Conservation (phyloP, 2,113 vertebrate species). For the Urocolius indicus region DNA sequence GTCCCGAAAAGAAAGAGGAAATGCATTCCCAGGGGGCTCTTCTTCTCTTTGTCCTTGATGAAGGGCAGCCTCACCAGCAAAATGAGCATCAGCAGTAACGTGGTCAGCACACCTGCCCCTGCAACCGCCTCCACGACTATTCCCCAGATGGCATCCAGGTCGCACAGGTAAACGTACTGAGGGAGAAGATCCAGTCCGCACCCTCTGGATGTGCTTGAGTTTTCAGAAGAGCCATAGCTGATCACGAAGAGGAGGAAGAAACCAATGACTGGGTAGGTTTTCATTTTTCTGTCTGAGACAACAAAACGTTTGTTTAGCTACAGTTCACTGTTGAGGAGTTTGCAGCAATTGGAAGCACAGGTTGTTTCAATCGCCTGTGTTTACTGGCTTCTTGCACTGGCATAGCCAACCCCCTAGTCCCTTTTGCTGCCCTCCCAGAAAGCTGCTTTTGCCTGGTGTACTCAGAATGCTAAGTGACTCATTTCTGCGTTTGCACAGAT, state of each 20-base stretch:
- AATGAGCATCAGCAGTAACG: conserved; percentile 85
- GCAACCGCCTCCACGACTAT: conserved; percentile 91
- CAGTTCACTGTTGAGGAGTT: not conserved
- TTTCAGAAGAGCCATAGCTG: conserved; percentile 77
- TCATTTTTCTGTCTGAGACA: conserved; percentile 78
- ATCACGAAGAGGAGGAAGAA: conserved; percentile 84
- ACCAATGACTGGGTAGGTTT: conserved; percentile 68
- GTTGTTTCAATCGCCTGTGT: not conserved
- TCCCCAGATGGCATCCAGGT: conserved; percentile 95
- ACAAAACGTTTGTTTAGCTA: conserved; percentile 7
- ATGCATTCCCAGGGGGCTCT: conserved; percentile 86
- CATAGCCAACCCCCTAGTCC: not conserved
- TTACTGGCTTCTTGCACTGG: not conserved
- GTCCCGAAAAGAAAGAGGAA: conserved; percentile 92
- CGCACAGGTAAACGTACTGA: conserved; percentile 91
- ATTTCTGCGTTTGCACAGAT: not conserved
- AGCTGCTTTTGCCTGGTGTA: not conserved
- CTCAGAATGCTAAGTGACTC: not conserved
- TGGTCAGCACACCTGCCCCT: conserved; percentile 86
- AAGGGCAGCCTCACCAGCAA: conserved; percentile 89
- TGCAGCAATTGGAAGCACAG: not conserved
- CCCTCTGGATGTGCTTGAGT: conserved; percentile 83
- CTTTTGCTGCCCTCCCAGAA: conserved; percentile 12
- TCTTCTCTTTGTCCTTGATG: conserved; percentile 92
- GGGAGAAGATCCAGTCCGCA: conserved; percentile 89